Evolutionary conservation across 2,888 invertebrate species (phyloP), one percentile per base, ranked within the genome.

Genomic region (Reticulitermes lucifugus): DNA sequence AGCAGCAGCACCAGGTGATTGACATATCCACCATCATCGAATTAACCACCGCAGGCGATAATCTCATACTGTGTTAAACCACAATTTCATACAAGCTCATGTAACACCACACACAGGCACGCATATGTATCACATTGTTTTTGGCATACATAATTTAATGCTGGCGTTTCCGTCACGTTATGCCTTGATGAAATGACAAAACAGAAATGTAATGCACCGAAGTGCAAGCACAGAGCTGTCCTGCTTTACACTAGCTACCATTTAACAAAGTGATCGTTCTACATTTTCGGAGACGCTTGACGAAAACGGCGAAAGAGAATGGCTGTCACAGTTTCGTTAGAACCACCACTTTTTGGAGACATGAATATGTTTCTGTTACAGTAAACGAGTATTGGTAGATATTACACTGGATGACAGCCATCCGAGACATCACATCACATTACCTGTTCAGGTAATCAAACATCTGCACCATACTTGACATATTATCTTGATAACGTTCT

Each of bases 341-440:
- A 4, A 73, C 73, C 73, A 41, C 73, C 73, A 41, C 73, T 73
- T 73, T 73, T 73, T 14, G 73, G 73, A 73, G 73, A 73, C 73
- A 73, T 73, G 73, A 73, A 73, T 73, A 29, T 73, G 73, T 41
- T 73, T 10, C 41, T 65, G 9, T 55, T 18, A 55, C 4, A 55
- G 21, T 55, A 55, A 55, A 55, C 55, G 55, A 55, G 18, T 14
- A 18, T 4, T 55, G 55, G 55, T 4, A 55, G 12, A 55, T 55
- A 55, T 55, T 4, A 55, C 14, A 0, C 55, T 5, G 46, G 46
- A 46, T 46, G 46, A 7, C 12, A 46, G 12, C 46, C 10, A 12
- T 46, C 12, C 46, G 10, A 18, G 14, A 14, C 55, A 55, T 18
- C 55, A 14, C 55, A 55, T 18, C 55, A 18, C 1, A 18, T 12